These are phyloP conservation scores for Apamea anceps DNA, from an alignment of 2,888 invertebrate genomes.

Conservation along the genomic window DNA sequence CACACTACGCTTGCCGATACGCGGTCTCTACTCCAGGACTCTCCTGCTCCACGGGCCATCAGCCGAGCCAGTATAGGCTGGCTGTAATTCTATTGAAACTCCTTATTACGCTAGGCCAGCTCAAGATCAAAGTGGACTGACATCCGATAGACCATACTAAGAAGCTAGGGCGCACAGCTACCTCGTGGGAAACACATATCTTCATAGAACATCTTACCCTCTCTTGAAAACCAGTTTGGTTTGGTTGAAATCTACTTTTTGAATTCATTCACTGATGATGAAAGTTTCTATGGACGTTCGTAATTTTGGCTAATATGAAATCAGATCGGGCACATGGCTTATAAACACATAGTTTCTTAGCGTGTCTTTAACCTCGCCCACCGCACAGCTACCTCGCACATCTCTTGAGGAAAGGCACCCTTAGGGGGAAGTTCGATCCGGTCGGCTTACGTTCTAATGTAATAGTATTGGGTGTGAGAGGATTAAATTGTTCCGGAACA, in stretches of 20 bases:
- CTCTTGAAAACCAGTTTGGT: not conserved
- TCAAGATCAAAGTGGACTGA: not conserved
- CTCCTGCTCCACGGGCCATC: too few species aligned
- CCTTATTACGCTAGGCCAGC: not conserved
- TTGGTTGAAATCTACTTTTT: not conserved
- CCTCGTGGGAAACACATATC: not conserved
- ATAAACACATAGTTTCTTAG: not conserved
- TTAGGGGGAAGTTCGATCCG: constrained; percentile 33
- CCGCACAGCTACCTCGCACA: not conserved
- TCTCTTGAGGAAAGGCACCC: not conserved
- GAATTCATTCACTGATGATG: not conserved
- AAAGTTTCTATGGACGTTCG: not conserved
- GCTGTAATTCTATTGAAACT: too few species aligned
- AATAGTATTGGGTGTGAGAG: constrained; percentile 37
- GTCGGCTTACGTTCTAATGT: constrained; percentile 59
- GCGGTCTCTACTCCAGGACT: too few species aligned
- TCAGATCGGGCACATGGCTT: not conserved
- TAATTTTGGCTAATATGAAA: not conserved
- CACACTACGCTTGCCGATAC: too few species aligned
- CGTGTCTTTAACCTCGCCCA: not conserved
- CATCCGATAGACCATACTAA: not conserved
- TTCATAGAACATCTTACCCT: too few species aligned
- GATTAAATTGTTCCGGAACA: constrained; percentile 20
- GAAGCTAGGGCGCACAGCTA: not conserved
- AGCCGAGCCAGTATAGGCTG: not conserved